Conservation (phyloP, 2,888 invertebrate species). For the Diaphora mendica region DNA sequence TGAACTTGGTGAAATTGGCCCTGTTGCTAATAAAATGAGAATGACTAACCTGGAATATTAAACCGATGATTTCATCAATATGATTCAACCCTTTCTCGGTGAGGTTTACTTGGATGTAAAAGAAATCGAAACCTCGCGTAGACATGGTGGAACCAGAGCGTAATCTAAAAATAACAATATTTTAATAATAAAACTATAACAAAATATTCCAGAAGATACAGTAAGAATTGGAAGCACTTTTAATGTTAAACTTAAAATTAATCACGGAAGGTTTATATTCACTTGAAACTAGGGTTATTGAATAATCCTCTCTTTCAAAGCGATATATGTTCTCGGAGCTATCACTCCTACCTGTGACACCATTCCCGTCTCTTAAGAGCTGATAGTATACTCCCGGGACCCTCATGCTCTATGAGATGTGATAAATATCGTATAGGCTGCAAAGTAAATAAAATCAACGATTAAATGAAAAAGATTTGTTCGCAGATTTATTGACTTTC, state of each 20-base stretch:
- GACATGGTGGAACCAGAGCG: slow-evolving; percentile 92
- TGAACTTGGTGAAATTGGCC: too few species aligned
- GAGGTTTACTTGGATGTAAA: slow-evolving; percentile 94
- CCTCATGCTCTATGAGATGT: slow-evolving; percentile 98
- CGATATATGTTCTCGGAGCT: background rate
- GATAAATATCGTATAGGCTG: slow-evolving; percentile 96
- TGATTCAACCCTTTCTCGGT: slow-evolving; percentile 96
- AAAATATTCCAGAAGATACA: background rate
- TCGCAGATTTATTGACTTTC: too few species aligned
- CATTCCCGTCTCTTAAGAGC: slow-evolving; percentile 95
- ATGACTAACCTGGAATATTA: slow-evolving; percentile 90
- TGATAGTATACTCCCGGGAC: slow-evolving; percentile 96
- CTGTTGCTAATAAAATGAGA: background rate
- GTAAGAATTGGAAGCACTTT: background rate
- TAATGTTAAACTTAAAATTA: background rate
- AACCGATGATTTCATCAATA: slow-evolving; percentile 94
- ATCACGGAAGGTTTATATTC: background rate
- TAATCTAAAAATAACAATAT: slow-evolving; percentile 80
- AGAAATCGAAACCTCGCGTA: slow-evolving; percentile 96
- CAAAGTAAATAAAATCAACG: slow-evolving; percentile 33
- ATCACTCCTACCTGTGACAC: slow-evolving; percentile 90
- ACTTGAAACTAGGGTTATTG: background rate
- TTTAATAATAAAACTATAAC: background rate
- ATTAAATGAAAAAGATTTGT: too few species aligned
- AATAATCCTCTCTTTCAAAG: background rate